These are phyloP conservation scores for Salpingus planirostris DNA, from an alignment of 2,888 invertebrate genomes.

Conservation along the genomic window DNA sequence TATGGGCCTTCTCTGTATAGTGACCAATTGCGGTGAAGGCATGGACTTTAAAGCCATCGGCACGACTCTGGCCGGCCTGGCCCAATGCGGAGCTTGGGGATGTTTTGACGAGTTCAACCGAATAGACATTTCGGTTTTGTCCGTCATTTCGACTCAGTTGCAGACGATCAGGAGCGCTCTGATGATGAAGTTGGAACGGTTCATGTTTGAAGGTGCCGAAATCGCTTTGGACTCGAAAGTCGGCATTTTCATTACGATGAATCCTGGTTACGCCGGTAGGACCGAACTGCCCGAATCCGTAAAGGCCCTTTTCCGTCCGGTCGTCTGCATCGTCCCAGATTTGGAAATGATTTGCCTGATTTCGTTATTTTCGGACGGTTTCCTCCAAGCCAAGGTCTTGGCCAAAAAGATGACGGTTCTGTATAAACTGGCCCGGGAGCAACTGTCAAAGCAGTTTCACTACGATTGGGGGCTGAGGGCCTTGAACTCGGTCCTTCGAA, in stretches of 20 bases:
- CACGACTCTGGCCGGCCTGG: constrained; percentile 65
- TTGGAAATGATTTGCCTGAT: constrained; percentile 87
- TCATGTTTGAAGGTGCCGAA: constrained; percentile 57
- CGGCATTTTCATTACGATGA: constrained; percentile 93
- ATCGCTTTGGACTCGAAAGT: constrained; percentile 76
- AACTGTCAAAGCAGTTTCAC: constrained; percentile 85
- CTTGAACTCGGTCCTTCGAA: constrained; percentile 81
- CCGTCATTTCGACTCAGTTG: constrained; percentile 86
- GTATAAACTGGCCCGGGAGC: constrained; percentile 78
- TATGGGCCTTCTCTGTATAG: constrained; percentile 70
- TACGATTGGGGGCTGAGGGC: constrained; percentile 92
- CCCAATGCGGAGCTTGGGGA: constrained; percentile 90
- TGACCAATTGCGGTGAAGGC: constrained; percentile 89
- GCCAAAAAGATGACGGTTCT: constrained; percentile 92
- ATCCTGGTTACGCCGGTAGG: constrained; percentile 86
- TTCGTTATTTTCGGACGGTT: constrained; percentile 87
- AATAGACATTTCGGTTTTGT: constrained; percentile 85
- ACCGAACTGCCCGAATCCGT: constrained; percentile 89
- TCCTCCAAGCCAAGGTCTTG: constrained; percentile 77
- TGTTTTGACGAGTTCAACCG: constrained; percentile 94
- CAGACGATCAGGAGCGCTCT: constrained; percentile 83
- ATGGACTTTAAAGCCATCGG: constrained; percentile 84
- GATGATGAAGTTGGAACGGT: constrained; percentile 62
- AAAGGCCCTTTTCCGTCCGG: constrained; percentile 84
- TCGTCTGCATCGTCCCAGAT: constrained; percentile 87